Evolutionary conservation across 2,113 vertebrate species (phyloP).

Genomic region (Mystacornis crossleyi): DNA sequence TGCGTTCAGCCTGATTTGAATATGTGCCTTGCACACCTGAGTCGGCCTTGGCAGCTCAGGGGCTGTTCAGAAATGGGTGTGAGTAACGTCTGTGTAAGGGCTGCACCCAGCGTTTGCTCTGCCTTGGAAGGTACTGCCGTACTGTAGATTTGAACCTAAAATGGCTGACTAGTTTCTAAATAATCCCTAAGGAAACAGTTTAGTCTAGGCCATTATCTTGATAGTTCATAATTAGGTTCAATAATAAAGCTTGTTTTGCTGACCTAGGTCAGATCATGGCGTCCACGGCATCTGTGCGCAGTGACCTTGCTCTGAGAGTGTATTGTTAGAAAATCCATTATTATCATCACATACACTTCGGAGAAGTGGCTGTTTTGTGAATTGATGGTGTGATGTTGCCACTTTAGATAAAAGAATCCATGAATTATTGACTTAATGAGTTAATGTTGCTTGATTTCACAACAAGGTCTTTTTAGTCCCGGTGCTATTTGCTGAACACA

Average conservation of each 20-base stretch:
- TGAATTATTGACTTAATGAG: conserved; percentile 92
- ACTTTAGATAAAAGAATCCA: conserved; percentile 89
- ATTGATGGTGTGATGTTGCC: conserved; percentile 88
- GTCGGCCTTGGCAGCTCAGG: background rate
- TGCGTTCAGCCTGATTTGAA: background rate
- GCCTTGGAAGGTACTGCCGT: background rate
- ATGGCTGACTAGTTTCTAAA: conserved; percentile 76
- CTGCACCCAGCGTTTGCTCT: background rate
- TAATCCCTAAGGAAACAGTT: conserved; percentile 80
- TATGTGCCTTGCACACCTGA: too few relatives aligned
- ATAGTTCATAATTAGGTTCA: conserved; percentile 85
- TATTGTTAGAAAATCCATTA: conserved; percentile 88
- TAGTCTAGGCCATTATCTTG: conserved; percentile 81
- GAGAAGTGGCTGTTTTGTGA: conserved; percentile 85
- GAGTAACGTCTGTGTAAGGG: accelerated
- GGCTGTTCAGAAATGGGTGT: background rate
- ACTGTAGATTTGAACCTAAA: conserved; percentile 69
- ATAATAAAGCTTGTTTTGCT: conserved; percentile 83
- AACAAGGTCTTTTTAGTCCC: conserved; percentile 75
- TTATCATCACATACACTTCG: conserved; percentile 84
- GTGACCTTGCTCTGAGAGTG: conserved; percentile 82
- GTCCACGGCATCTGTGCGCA: conserved; percentile 73
- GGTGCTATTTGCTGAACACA: conserved; percentile 73
- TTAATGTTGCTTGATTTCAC: conserved; percentile 86
- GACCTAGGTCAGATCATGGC: conserved; percentile 77